Percentiles rank a stretch among this genome's conserved stretches.
phyloP scores from a whole-genome alignment of 2,113 vertebrate genomes.

The Cyanoliseus patagonus region DNA sequence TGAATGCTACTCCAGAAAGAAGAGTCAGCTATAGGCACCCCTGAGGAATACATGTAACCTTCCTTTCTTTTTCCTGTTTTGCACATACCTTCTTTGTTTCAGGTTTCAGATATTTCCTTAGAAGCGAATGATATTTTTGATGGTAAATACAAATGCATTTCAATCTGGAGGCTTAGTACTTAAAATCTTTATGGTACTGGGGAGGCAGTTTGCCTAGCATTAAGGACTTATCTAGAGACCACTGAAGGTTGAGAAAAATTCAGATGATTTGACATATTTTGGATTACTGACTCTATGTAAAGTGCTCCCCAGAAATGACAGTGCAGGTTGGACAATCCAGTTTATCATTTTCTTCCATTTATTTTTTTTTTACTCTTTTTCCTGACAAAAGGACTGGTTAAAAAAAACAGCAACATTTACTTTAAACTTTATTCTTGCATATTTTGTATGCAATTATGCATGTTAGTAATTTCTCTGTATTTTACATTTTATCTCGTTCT shows the following conservation, averaged over 20 bases:
- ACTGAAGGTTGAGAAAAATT: neutral
- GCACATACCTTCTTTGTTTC: rapidly evolving
- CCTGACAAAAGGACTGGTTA: neutral
- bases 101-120: neutral
- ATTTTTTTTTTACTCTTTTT: neutral
- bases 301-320: neutral
- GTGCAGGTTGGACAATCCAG: neutral
- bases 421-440: neutral
- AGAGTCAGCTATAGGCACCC: neutral
- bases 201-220: neutral
- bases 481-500: neutral
- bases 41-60: neutral
- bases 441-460: neutral
- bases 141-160: neutral
- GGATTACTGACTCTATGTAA: neutral
- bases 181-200: neutral
- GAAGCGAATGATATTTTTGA: neutral
- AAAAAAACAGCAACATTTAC: neutral
- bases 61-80: neutral
- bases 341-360: neutral
- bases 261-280: neutral
- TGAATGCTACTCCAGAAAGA: neutral
- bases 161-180: neutral
- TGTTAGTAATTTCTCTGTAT: neutral
- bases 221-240: neutral